Evolutionary conservation across 2,888 invertebrate species (phyloP).

Genomic region (Dromius quadrimaculatus): DNA sequence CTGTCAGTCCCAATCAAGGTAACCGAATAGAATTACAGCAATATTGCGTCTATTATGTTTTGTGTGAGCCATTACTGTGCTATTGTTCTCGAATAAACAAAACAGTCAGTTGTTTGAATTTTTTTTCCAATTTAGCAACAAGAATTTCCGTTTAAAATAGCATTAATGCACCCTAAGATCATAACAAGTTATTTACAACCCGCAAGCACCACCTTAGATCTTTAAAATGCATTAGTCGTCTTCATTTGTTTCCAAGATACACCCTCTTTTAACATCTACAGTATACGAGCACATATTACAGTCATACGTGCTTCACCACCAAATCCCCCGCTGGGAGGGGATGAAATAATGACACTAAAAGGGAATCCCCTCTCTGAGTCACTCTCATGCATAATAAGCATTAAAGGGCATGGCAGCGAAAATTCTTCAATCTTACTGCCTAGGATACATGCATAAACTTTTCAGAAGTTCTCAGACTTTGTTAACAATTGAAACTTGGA

Average conservation of each 20-base stretch:
- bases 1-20: background rate
- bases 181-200: background rate
- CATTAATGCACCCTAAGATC: slow-evolving; percentile 5
- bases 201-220: slow-evolving; percentile 3
- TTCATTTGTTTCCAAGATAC: slow-evolving; percentile 32
- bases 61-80: no score
- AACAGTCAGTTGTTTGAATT: no score
- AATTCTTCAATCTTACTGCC: slow-evolving; percentile 22
- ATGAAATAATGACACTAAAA: background rate
- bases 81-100: no score
- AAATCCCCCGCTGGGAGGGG: background rate
- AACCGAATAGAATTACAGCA: no score
- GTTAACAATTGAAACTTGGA: no score
- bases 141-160: no score
- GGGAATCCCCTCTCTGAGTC: background rate
- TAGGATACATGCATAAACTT: no score
- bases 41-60: no score
- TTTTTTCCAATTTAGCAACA: no score
- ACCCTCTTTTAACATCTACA: slow-evolving; percentile 12
- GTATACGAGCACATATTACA: background rate
- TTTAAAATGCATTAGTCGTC: slow-evolving; percentile 36
- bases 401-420: background rate
- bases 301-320: slow-evolving; percentile 8
- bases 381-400: slow-evolving; percentile 26
- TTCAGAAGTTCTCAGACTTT: no score